Base-by-base conservation (phyloP, 2,888 invertebrate genomes). In the Tromatobia lineatoria region DNA sequence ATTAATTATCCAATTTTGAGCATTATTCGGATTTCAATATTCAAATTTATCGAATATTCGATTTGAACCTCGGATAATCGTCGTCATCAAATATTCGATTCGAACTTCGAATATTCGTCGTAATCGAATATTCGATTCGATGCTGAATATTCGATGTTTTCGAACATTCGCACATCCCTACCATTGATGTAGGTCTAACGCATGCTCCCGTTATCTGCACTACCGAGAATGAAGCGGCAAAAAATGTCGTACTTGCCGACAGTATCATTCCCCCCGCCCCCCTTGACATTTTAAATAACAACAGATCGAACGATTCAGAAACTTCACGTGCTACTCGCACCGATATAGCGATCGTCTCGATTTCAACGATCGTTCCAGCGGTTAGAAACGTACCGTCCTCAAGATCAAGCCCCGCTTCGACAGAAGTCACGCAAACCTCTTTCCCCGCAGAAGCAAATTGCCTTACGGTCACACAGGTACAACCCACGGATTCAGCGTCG, bases 161-260 rank as follows among this genome's bases (percentile, higher is more conserved):
- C n/a, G n/a, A n/a, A n/a, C n/a, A n/a, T n/a, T n/a, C n/a, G n/a
- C n/a, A n/a, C n/a, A n/a, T n/a, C n/a, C n/a, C n/a, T n/a, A n/a
- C 76, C 7, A 57, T 67, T 18, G 18, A n/a, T 64, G 64, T 34
- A n/a, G 38, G 47, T 47, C 15, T 15, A 13, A 47, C 47, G 47
- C 13, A 15, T 15, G 47, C 47, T 15, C 47, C 15, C 15, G 13
- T 47, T 47, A 47, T 15, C 15, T 13, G 47, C n/a, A 6, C 4
- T 45, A 45, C 10, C 11, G 11, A 10, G 13, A 54, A 54, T 54
- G 1, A 47, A 11, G 47, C 15, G 47, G 15, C 15, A 50, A 34
- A 15, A 1, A 66, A 42, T 66, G 3, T 18, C 45, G 66, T 42
- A n/a, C 66, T 66, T 42, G 67, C 34, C 10, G n/a, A 20, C 7